A percentile compares a stretch with the other conserved stretches of the same genome.
phyloP scores from a whole-genome alignment of 2,113 vertebrate species.

The Channa maculata region DNA sequence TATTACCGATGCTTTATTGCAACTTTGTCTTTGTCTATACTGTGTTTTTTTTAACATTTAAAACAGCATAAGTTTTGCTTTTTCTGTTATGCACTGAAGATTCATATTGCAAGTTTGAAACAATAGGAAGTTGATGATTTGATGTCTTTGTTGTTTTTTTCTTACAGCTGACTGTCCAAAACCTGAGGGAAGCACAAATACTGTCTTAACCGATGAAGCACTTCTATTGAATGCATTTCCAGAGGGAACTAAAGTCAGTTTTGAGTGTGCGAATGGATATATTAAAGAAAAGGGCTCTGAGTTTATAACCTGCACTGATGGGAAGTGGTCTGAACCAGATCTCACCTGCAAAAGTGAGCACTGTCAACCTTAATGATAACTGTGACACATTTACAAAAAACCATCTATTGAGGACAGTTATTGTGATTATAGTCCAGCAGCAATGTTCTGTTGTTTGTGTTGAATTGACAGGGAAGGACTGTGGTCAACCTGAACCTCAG shows the following conservation, averaged over 20 bases:
- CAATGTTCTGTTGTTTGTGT: not conserved
- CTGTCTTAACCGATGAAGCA: constrained; percentile 14
- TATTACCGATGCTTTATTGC: too few species aligned
- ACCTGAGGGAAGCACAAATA: not conserved
- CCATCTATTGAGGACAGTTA: not conserved
- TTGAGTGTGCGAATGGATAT: constrained; percentile 65
- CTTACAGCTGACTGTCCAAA: constrained; percentile 60
- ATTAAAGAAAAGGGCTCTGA: constrained; percentile 21
- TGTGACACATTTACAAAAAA: not conserved
- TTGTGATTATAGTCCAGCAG: not conserved
- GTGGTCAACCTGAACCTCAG: constrained; percentile 9
- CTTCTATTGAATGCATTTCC: constrained; percentile 60
- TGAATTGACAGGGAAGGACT: constrained; percentile 72
- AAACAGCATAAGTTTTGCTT: too few species aligned
- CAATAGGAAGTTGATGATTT: not conserved
- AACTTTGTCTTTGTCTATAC: too few species aligned
- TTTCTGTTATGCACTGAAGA: too few species aligned
- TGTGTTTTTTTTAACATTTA: too few species aligned
- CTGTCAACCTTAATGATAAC: not conserved
- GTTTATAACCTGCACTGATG: constrained; percentile 26
- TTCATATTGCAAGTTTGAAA: too few species aligned
- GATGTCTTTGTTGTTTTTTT: not conserved
- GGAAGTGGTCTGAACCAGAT: constrained; percentile 51
- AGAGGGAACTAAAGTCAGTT: not conserved
- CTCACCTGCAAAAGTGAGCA: constrained; percentile 74